Conservation (phyloP, 2,888 invertebrate genomes). For the Cerastis rubricosa region DNA sequence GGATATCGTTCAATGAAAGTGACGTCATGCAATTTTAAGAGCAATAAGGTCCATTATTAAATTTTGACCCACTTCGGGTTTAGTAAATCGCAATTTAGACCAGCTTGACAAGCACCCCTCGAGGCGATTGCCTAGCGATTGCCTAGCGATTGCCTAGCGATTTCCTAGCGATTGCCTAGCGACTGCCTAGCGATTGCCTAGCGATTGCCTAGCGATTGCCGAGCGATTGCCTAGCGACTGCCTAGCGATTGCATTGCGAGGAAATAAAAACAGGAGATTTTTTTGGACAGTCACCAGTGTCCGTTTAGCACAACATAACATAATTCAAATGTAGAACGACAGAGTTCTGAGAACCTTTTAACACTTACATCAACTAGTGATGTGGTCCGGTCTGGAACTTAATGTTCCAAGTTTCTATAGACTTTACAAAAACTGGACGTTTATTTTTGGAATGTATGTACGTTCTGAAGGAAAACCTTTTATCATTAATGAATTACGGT, state of each 20-base stretch:
- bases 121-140: not conserved
- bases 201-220: not conserved
- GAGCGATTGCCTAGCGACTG: constrained; percentile 1
- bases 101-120: not conserved
- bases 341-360: constrained; percentile 29
- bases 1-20: not conserved
- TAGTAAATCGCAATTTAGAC: constrained; percentile 4
- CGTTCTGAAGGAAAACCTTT: not conserved
- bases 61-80: not conserved
- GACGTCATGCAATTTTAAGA: not conserved
- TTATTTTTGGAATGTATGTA: not conserved
- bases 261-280: not conserved
- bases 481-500: not conserved
- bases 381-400: constrained; percentile 5
- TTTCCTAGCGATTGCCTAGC: not conserved
- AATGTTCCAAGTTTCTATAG: not conserved
- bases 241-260: too few species aligned
- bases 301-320: not conserved
- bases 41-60: not conserved
- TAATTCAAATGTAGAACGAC: constrained; percentile 35
- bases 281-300: too few species aligned
- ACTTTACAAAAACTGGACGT: not conserved
- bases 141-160: too few species aligned
- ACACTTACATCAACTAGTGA: constrained; percentile 12
- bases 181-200: not conserved